A percentile compares a stretch with the other conserved stretches of the same genome.
phyloP scores from a whole-genome alignment of 2,113 vertebrate genomes.

The Corapipo altera region DNA sequence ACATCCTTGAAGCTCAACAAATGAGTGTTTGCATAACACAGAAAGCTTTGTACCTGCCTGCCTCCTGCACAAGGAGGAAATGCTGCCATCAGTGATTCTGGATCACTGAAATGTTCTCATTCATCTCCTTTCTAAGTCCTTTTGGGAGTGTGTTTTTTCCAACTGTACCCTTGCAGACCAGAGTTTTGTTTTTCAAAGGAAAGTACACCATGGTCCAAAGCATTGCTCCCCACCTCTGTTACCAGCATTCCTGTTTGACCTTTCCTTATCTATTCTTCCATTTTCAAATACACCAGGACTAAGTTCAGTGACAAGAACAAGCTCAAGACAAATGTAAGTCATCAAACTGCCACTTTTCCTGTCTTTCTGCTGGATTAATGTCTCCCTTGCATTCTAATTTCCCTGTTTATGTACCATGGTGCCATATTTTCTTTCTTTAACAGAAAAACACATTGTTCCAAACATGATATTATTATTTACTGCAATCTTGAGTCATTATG shows the following conservation, averaged over 20 bases:
- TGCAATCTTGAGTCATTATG: background rate
- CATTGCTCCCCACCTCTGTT: background rate
- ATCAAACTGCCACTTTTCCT: background rate
- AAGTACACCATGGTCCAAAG: background rate
- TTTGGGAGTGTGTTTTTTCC: fast-evolving
- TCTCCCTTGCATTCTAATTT: background rate
- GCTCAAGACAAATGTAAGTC: background rate
- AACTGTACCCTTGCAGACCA: background rate
- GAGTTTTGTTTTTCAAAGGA: background rate
- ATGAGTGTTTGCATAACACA: fast-evolving
- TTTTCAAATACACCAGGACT: background rate
- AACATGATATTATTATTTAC: background rate
- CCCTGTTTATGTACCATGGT: background rate
- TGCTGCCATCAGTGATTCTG: background rate
- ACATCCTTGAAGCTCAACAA: background rate
- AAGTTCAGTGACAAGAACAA: background rate
- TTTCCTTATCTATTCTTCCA: background rate
- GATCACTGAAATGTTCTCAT: background rate
- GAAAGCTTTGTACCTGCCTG: background rate
- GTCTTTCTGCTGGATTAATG: background rate
- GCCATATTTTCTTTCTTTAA: background rate
- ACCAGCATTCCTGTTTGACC: background rate
- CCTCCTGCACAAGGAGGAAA: background rate
- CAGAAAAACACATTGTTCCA: background rate
- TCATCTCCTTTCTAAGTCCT: background rate